Evolutionary conservation across 2,797 vertebrate genomes (phyloP).

Genomic region (Acanthornis magna): DNA sequence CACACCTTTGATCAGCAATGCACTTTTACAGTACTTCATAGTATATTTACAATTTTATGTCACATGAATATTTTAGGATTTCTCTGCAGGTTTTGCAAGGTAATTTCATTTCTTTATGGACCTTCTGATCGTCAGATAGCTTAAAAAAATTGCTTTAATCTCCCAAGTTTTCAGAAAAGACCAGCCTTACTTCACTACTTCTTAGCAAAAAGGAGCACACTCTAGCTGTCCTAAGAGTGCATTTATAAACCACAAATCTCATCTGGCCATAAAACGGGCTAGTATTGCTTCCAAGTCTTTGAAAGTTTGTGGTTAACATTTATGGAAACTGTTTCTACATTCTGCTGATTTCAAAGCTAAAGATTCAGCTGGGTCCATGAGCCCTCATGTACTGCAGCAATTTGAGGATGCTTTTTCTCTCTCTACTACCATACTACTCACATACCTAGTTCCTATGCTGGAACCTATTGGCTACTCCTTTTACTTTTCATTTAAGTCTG

Average conservation of each 20-base stretch:
- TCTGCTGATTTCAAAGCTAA: not conserved
- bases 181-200: not conserved
- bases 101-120: not conserved
- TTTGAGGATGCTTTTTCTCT: not conserved
- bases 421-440: not conserved
- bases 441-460: not conserved
- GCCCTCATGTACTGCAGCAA: accelerated
- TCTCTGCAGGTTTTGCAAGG: not conserved
- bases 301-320: not conserved
- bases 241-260: not conserved
- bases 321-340: not conserved
- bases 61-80: not conserved
- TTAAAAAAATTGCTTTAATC: not conserved
- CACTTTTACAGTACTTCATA: not conserved
- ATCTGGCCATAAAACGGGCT: not conserved
- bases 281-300: not conserved
- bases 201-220: not conserved
- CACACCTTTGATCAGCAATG: not conserved
- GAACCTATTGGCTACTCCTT: not conserved
- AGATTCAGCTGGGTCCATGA: not conserved
- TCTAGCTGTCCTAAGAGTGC: not conserved
- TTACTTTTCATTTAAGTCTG: not conserved
- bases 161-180: not conserved
- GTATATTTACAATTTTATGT: not conserved
- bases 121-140: not conserved